Base-by-base conservation (phyloP, 2,888 invertebrate species). In the Dasysyrphus albostriatus region DNA sequence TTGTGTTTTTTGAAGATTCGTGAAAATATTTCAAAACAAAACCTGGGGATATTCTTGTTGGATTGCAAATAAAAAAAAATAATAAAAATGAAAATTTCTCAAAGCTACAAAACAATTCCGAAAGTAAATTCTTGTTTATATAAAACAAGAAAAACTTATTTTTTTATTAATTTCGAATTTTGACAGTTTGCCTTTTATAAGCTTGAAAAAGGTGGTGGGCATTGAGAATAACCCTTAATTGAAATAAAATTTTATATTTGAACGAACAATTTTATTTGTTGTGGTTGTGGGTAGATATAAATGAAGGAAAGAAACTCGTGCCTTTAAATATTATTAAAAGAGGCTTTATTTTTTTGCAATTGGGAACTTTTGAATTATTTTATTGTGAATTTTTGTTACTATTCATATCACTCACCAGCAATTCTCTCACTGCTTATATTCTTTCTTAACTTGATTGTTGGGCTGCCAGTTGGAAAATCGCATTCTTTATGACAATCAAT, bases 401-500 rank as follows among this genome's bases (percentile, higher is more conserved):
- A 24, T 29, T 29, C 32, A 44, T 4, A 44, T 44, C 44, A 58
- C 61, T 61, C 7, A 87, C 87, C 87, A 47, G 83, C 78, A 2
- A 79, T 44, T 47, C 83, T 37, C n/a, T 74, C 79, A 44, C 65
- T 79, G 32, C 59, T 75, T 4, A 83, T 47, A 19, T 1, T 37
- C 2, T 37, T 74, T 9, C n/a, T 56, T 0, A 29, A n/a, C 2
- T 49, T 47, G 12, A 19, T 14, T 7, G 39, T 6, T 32, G 37
- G 1, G 37, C 39, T 54, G 1, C 72, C 77, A 16, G 84, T 88
- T 39, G 90, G 90, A 85, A 92, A 91, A 73, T 92, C 89, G 76
- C 92, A 92, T 82, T 91, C 91, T 70, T 90, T 90, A 88, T 92
- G 92, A 85, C 92, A 92, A 77, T 91, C 90, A 44, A 80, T 88